These are phyloP conservation scores for Crepidodera aurea DNA, from an alignment of 2,888 invertebrate species.

Conservation along the genomic window DNA sequence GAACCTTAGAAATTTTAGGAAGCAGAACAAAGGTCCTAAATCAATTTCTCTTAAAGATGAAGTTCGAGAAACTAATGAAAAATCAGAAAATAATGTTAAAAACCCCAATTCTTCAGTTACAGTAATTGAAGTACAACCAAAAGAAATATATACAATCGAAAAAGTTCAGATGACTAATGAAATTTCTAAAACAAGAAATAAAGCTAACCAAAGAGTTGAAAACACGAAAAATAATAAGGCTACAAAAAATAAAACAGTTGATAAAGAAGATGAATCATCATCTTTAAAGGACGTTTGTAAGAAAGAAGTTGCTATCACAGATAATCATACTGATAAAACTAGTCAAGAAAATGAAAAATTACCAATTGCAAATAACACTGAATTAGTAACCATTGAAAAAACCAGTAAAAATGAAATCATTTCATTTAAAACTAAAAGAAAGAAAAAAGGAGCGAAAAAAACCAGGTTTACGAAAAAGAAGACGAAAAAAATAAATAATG, in stretches of 20 bases:
- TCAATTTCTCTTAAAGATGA: slow-evolving; percentile 3
- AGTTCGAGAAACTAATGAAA: not conserved
- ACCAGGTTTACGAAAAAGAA: not conserved
- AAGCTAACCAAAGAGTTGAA: not conserved
- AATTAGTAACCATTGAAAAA: too few species aligned
- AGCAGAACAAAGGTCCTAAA: slow-evolving; percentile 18
- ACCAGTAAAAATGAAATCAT: too few species aligned
- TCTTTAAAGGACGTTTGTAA: too few species aligned
- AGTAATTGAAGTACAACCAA: too few species aligned
- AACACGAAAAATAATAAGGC: not conserved
- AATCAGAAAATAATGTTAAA: not conserved
- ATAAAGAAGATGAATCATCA: too few species aligned
- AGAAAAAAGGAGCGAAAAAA: not conserved
- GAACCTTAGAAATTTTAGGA: slow-evolving; percentile 21
- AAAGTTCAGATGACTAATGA: not conserved
- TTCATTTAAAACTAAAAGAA: slow-evolving; percentile 6
- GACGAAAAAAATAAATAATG: not conserved
- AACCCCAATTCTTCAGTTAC: too few species aligned
- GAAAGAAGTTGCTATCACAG: too few species aligned
- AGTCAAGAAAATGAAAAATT: too few species aligned
- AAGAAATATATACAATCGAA: too few species aligned
- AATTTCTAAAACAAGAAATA: not conserved
- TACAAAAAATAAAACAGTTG: too few species aligned
- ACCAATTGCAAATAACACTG: too few species aligned
- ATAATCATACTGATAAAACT: too few species aligned